Conservation (phyloP, 1,140 invertebrate species). For the Wiebesia pumilae region DNA sequence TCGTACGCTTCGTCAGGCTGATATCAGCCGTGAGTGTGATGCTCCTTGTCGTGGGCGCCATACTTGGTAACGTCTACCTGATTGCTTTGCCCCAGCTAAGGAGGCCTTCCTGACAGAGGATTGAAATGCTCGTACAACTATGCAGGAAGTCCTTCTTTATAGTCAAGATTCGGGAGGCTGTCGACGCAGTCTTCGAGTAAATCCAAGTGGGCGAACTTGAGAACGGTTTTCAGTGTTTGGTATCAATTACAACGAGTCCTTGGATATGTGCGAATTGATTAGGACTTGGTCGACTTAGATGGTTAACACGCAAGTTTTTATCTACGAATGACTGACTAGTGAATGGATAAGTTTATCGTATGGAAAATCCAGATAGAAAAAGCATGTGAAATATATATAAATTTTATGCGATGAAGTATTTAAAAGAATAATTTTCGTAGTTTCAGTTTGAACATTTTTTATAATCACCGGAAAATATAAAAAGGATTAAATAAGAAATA, state of each 20-base stretch:
- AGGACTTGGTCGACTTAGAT: too few relatives aligned
- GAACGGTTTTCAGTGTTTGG: background rate
- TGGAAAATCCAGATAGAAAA: too few relatives aligned
- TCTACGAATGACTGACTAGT: too few relatives aligned
- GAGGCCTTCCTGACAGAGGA: slow-evolving; percentile 71
- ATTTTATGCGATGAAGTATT: too few relatives aligned
- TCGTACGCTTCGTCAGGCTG: slow-evolving; percentile 70
- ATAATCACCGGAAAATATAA: too few relatives aligned
- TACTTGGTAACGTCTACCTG: slow-evolving; percentile 71
- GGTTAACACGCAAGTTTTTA: background rate
- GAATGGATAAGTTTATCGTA: too few relatives aligned
- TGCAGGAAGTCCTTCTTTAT: slow-evolving; percentile 71
- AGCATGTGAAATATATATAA: too few relatives aligned
- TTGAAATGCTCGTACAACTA: slow-evolving; percentile 69
- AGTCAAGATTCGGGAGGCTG: slow-evolving; percentile 70
- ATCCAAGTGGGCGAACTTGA: background rate
- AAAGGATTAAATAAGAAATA: too few relatives aligned
- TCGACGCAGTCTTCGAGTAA: slow-evolving; percentile 70
- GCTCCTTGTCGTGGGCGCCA: slow-evolving; percentile 68
- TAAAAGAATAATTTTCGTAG: too few relatives aligned
- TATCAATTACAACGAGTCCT: background rate
- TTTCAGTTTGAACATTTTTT: too few relatives aligned
- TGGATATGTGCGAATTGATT: background rate
- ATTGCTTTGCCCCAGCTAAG: slow-evolving; percentile 69
- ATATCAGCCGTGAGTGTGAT: slow-evolving; percentile 68